A percentile compares a stretch with the other conserved stretches of the same genome.
phyloP scores from a whole-genome alignment of 1,140 invertebrate genomes.

The Lasaia peninsularis region DNA sequence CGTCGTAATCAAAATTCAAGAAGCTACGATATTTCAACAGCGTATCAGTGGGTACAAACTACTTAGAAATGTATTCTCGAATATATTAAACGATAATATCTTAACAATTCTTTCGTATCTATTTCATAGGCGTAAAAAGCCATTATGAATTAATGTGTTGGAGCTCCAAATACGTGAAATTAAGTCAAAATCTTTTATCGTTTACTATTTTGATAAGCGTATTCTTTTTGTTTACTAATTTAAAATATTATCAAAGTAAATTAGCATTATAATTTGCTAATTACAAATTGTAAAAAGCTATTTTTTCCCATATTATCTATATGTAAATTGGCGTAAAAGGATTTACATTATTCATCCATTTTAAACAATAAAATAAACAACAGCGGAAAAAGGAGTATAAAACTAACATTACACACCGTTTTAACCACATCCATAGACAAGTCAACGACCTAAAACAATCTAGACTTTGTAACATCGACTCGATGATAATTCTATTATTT shows the following conservation, averaged over 20 bases:
- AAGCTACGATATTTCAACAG: constrained; percentile 3
- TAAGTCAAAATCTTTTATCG: constrained; percentile 1
- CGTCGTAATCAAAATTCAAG: not conserved
- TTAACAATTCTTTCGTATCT: constrained; percentile 8
- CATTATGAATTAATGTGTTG: not conserved
- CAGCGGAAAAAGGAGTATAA: not conserved
- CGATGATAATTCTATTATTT: too few species aligned
- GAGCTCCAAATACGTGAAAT: not conserved
- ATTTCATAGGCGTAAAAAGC: constrained; percentile 8
- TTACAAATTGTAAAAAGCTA: not conserved
- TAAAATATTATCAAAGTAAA: not conserved
- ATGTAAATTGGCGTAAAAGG: not conserved
- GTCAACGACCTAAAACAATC: too few species aligned
- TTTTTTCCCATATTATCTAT: not conserved
- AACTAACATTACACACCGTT: not conserved
- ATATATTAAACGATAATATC: constrained; percentile 7
- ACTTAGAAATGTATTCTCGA: constrained; percentile 2
- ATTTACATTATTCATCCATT: too few species aligned
- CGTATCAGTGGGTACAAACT: not conserved
- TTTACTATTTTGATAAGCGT: not conserved
- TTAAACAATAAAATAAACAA: too few species aligned
- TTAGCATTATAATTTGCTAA: constrained; percentile 4
- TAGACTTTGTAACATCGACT: too few species aligned
- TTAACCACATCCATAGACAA: too few species aligned
- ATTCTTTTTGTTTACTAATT: not conserved